These are phyloP conservation scores for Phoronis australis DNA, from an alignment of 2,888 invertebrate species.

Conservation along the genomic window DNA sequence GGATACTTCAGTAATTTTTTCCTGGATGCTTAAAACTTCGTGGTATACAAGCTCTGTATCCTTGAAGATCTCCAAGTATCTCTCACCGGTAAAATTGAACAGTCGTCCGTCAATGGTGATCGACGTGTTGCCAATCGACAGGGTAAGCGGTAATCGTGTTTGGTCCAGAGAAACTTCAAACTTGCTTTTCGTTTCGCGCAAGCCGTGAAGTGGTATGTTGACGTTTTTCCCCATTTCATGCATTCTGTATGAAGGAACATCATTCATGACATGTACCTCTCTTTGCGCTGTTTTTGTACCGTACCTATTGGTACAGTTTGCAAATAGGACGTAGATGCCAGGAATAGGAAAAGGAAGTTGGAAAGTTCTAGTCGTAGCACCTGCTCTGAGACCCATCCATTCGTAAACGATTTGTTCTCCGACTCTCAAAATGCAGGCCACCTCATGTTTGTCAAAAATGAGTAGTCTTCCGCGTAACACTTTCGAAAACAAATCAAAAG, in stretches of 20 bases:
- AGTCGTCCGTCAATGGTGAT: background rate
- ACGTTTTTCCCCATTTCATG: conserved; percentile 23
- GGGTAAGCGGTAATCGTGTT: conserved; percentile 27
- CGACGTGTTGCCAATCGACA: conserved; percentile 23
- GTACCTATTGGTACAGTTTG: too few relatives aligned
- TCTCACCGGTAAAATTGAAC: background rate
- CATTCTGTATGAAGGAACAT: conserved; percentile 19
- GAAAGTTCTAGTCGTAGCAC: too few relatives aligned
- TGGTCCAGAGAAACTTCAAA: conserved; percentile 24
- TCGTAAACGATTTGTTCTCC: too few relatives aligned
- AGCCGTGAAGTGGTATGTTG: conserved; percentile 1
- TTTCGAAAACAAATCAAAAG: too few relatives aligned
- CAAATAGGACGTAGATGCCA: too few relatives aligned
- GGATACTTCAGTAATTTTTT: background rate
- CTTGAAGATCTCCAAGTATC: background rate
- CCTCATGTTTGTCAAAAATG: too few relatives aligned
- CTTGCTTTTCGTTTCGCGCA: conserved; percentile 13
- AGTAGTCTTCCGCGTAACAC: too few relatives aligned
- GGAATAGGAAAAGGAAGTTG: too few relatives aligned
- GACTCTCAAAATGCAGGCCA: too few relatives aligned
- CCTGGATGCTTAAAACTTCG: background rate
- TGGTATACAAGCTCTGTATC: background rate
- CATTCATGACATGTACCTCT: conserved; percentile 21
- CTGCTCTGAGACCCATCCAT: too few relatives aligned
- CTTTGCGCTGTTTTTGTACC: conserved; percentile 13